Conservation (phyloP, 2,113 vertebrate genomes). For the Poecile atricapillus region DNA sequence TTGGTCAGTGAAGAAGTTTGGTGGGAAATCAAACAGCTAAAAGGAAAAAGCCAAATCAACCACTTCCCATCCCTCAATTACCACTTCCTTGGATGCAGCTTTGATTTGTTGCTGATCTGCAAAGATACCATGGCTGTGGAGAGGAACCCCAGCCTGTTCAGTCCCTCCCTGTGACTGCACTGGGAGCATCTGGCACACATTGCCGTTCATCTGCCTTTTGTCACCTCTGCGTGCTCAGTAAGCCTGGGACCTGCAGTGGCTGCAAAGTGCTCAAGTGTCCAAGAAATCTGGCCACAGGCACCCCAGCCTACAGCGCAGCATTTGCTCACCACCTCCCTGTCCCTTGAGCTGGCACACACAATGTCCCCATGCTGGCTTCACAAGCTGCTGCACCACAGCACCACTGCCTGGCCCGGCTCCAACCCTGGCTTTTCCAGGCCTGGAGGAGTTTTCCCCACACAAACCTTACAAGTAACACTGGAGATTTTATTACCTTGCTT, state of each 20-base stretch:
- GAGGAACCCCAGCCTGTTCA: not conserved
- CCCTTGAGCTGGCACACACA: not conserved
- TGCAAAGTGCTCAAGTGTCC: not conserved
- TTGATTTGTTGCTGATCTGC: not conserved
- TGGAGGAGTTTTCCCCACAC: not conserved
- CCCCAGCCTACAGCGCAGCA: accelerated
- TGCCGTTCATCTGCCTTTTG: not conserved
- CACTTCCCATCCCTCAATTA: not conserved
- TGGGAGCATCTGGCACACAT: not conserved
- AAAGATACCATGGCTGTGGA: not conserved
- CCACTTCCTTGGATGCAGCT: not conserved
- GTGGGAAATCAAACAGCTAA: not conserved
- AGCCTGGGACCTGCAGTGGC: not conserved
- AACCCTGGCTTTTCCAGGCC: not conserved
- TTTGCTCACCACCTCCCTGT: not conserved
- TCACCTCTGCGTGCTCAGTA: not conserved
- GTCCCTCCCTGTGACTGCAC: not conserved
- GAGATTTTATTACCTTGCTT: not conserved
- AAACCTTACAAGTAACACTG: not conserved
- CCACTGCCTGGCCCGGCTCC: not conserved
- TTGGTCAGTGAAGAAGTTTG: not conserved
- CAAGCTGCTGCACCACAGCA: not conserved
- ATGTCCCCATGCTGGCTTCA: not conserved
- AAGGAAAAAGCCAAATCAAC: not conserved
- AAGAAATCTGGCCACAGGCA: not conserved